These are phyloP conservation scores for Bombus superbus DNA, from an alignment of 1,140 invertebrate genomes.

Conservation along the genomic window DNA sequence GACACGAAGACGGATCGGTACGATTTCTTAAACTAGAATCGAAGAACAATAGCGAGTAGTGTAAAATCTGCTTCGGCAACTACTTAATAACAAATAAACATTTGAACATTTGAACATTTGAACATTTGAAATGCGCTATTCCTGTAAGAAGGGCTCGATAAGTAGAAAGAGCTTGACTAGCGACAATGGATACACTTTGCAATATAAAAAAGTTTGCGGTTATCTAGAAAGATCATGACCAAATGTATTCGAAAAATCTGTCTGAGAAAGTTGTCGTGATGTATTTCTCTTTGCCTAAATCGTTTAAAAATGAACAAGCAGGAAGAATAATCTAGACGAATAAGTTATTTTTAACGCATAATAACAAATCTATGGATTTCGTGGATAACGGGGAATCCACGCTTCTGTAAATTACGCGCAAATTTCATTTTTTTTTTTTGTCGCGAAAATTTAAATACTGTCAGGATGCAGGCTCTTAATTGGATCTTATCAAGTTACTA, in stretches of 20 bases:
- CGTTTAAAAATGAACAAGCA: background rate
- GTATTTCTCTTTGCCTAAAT: background rate
- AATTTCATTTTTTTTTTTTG: background rate
- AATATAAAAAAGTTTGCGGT: constrained; percentile 18
- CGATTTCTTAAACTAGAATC: background rate
- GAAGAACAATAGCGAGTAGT: background rate
- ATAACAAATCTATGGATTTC: background rate
- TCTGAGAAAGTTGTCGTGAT: background rate
- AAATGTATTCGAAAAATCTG: constrained; percentile 27
- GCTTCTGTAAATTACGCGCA: background rate
- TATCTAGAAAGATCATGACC: background rate
- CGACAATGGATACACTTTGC: constrained; percentile 12
- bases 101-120: background rate
- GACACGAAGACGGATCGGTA: constrained; percentile 29
- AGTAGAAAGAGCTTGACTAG: constrained; percentile 14
- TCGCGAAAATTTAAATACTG: background rate
- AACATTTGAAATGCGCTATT: background rate
- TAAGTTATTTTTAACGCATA: background rate
- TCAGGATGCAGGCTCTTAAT: constrained; percentile 46
- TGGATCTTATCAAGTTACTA: constrained; percentile 49
- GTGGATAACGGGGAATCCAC: background rate
- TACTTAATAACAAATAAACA: background rate
- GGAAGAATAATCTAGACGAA: background rate
- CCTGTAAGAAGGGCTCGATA: background rate
- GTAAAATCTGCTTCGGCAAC: background rate